Evolutionary conservation across 1,140 invertebrate species (phyloP).

Genomic region (Cotesia typhae): DNA sequence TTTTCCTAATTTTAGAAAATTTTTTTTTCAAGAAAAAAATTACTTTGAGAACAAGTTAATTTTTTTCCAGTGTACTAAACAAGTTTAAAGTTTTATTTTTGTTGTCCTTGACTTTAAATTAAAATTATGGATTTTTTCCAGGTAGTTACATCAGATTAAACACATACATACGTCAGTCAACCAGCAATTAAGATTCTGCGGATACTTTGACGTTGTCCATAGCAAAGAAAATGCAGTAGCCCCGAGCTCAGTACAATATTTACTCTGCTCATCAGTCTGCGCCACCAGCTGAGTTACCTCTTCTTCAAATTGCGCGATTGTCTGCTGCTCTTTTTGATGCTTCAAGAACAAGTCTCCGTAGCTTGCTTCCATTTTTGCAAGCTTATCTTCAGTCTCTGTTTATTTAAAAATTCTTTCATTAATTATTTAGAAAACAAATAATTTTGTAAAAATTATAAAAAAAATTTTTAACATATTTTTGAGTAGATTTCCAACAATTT

Average conservation of each 20-base stretch:
- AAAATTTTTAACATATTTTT: too few relatives aligned
- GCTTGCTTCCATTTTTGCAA: neutral
- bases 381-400: too few relatives aligned
- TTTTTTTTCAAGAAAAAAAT: too few relatives aligned
- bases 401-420: too few relatives aligned
- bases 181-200: conserved; percentile 53
- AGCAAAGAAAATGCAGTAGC: conserved; percentile 56
- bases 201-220: conserved; percentile 57
- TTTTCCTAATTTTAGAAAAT: too few relatives aligned
- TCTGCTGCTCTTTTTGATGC: conserved; percentile 8
- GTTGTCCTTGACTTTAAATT: neutral
- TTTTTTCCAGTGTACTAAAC: too few relatives aligned
- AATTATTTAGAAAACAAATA: too few relatives aligned
- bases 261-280: conserved; percentile 53
- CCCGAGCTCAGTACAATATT: conserved; percentile 59
- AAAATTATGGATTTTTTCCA: neutral
- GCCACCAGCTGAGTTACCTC: neutral
- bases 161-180: conserved; percentile 50
- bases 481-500: too few relatives aligned
- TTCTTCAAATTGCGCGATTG: neutral
- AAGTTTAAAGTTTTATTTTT: neutral
- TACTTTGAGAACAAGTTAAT: too few relatives aligned
- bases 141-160: neutral
- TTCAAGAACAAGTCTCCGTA: conserved; percentile 1
- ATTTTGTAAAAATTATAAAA: too few relatives aligned